A percentile compares a stretch with the other conserved stretches of the same genome.
phyloP scores from a whole-genome alignment of 2,888 invertebrate species.

The Hedychridium roseum region DNA sequence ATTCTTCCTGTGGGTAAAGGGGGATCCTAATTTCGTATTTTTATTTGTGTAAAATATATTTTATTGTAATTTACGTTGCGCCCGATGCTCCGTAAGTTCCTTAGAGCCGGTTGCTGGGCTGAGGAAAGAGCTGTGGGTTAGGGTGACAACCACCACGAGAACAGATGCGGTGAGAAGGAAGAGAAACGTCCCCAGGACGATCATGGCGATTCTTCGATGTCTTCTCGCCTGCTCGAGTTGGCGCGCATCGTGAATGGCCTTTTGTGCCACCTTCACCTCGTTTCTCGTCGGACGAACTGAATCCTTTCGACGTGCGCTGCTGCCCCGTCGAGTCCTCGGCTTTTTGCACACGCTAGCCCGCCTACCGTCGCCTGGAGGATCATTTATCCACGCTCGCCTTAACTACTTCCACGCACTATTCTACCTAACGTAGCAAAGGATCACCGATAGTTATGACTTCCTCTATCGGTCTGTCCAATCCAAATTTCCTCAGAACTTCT shows the following conservation, averaged over 20 bases:
- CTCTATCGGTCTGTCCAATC: too few species aligned
- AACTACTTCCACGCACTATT: too few species aligned
- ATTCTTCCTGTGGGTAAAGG: too few species aligned
- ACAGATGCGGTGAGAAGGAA: slow-evolving; percentile 78
- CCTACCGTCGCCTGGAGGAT: slow-evolving; percentile 48
- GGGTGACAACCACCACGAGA: slow-evolving; percentile 79
- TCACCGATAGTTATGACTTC: too few species aligned
- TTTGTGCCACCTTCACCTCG: slow-evolving; percentile 58
- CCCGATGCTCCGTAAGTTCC: slow-evolving; percentile 53
- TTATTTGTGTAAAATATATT: too few species aligned
- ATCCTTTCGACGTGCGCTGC: slow-evolving; percentile 79
- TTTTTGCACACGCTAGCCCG: slow-evolving; percentile 50
- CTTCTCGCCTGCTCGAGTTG: slow-evolving; percentile 73
- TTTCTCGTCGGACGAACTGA: slow-evolving; percentile 67
- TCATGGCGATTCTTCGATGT: slow-evolving; percentile 74
- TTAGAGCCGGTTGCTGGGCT: slow-evolving; percentile 70
- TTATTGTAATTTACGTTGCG: slow-evolving; percentile 45
- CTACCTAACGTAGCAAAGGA: too few species aligned
- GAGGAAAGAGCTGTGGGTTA: slow-evolving; percentile 76
- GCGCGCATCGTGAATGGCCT: slow-evolving; percentile 59
- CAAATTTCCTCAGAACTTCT: too few species aligned
- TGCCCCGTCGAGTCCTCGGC: slow-evolving; percentile 42
- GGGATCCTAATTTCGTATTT: too few species aligned
- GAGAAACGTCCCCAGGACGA: slow-evolving; percentile 77
- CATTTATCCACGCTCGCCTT: not conserved